Base-by-base conservation (phyloP, 2,113 vertebrate species). In the Cnemophilus loriae region DNA sequence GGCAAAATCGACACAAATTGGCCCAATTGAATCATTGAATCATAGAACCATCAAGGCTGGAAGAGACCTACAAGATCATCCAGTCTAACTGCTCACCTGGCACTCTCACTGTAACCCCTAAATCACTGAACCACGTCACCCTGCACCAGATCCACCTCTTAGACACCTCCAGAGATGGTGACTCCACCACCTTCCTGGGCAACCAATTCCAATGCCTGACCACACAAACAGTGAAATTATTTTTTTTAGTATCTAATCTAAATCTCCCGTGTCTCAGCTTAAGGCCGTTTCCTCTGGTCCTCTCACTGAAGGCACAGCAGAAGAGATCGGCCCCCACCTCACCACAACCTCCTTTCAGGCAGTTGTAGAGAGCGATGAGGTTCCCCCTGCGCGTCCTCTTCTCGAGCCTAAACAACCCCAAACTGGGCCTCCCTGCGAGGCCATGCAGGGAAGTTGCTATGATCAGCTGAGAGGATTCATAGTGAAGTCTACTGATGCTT, bases 371-470 rank as follows among this genome's bases (percentile, higher is more conserved):
- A 69, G 47, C 0, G 0, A 6, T 39, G 50, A 35, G 11, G 9
- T 47, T 11, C 35, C 13, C 15, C 16, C 41, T 21, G 24, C 79
- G 14, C 5, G 11, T 69, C 33, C 37, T 53, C 20, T 53, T 65
- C 26, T 44, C 19, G 33, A 20, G 32, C 13, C 21, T 33, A 28
- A 67, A 39, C 33, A 81, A 39, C 8, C 22, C 23, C 37, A 89
- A 33, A 65, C 3, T 0, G 0, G 18, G 12, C 33, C 35, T 33
- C 35, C 18, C 19, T 80, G 63, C 0, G 0, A 83, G 11, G 16
- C 69, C 3, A 0, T 49, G 41, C 23, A 19, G 71, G 14, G 53
- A 41, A 49, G 22, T 28, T 23, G 2, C 26, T 55, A 4, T 42
- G 44, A 63, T 60, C n/a, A 63, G 2, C 12, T 47, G 44, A 69